Evolutionary conservation across 2,797 vertebrate species (phyloP), one percentile per base, ranked within the genome.

Genomic region (Arctocebus calabarensis): DNA sequence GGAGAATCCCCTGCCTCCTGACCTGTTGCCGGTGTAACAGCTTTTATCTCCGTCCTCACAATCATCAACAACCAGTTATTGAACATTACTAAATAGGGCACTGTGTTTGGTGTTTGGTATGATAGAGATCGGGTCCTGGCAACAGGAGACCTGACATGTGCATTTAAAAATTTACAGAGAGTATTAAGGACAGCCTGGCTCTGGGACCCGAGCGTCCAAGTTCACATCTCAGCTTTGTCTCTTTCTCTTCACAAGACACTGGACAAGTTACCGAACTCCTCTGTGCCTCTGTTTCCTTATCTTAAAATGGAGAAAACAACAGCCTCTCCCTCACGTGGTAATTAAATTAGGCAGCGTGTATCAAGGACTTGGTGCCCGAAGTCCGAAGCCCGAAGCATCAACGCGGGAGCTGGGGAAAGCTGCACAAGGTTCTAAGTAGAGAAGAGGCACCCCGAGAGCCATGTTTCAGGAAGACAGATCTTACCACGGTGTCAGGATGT

Each of bases 261-360:
- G 57, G 19, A 82, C n/a, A 83, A 91, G 20, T 81, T 75, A 61
- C 77, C 22, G 68, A 84, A 93, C 61, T 71, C 7, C 61, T 89
- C 37, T 85, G 40, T 90, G 29, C 34, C 73, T 91, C 77, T 88
- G 32, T 84, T 94, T 92, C 48, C 77, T 93, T 57, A 84, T 73
- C 61, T 91, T 85, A 82, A 79, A 59, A 25, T 23, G 62, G 59
- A 93, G 70, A 86, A 88, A 48, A 79, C n/a, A 79, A 85, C 90
- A 83, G 29, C 74, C 70, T 64, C 84, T 85, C 68, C 77, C 23
- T 57, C 66, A 22, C 22, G n/a, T 81, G 11, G 68, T 48, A 45
- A 70, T 64, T 68, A 74, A 94, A 74, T 96, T 40, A 87, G 29
- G 16, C 17, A 68, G 59, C 37, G 13, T 7, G 4, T 29, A 34